A percentile compares a stretch with the other conserved stretches of the same genome.
Conservation (phyloP, 2,113 vertebrate genomes). For the Dipodomys spectabilis region DNA sequence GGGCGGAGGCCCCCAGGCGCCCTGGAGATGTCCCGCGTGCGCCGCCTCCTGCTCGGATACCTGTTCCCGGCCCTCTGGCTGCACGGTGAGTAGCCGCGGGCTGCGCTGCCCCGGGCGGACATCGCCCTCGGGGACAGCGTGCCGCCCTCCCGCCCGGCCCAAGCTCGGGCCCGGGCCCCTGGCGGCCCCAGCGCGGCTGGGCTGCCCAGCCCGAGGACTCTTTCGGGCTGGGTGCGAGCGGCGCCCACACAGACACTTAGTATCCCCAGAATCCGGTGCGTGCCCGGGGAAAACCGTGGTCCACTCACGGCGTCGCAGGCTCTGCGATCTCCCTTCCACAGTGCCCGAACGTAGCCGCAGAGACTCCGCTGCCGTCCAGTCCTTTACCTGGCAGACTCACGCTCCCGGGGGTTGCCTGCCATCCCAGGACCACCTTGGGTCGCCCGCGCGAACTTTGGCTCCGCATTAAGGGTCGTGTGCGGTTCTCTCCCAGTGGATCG, state of each 20-base stretch:
- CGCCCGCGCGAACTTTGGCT: neutral
- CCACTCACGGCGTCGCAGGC: neutral
- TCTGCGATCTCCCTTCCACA: neutral
- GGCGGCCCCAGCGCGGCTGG: too few species aligned
- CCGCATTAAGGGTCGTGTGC: neutral
- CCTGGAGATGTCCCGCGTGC: conserved; percentile 81
- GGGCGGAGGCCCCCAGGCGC: conserved; percentile 49
- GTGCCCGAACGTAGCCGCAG: neutral
- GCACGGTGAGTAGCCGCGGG: conserved; percentile 78
- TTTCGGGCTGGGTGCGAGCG: neutral
- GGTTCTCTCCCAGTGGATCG: neutral
- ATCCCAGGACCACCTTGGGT: neutral
- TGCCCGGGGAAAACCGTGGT: neutral
- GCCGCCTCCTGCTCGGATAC: conserved; percentile 78
- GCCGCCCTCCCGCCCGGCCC: neutral
- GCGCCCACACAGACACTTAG: neutral
- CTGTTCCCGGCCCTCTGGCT: conserved; percentile 86
- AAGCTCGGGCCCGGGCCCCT: too few species aligned
- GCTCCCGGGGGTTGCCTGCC: neutral
- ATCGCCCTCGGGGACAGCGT: neutral
- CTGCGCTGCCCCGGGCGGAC: neutral
- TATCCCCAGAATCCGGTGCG: neutral
- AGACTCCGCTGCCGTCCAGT: neutral
- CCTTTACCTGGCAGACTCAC: neutral
- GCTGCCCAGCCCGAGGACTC: neutral